Evolutionary conservation across 2,797 vertebrate species (phyloP).

Genomic region (Molossus molossus): DNA sequence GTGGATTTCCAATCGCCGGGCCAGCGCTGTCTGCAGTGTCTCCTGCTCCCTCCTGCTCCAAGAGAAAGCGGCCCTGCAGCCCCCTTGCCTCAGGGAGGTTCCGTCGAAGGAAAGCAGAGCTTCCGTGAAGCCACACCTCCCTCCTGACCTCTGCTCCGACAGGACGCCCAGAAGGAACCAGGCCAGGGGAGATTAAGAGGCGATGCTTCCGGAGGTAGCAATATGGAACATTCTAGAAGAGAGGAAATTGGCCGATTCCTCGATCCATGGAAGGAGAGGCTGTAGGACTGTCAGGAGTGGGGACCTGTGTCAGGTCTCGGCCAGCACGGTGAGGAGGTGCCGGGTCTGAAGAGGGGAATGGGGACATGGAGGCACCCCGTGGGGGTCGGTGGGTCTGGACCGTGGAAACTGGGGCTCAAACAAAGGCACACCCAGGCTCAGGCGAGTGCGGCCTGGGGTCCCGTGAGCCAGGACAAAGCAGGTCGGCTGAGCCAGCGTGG

Average conservation of each 20-base stretch:
- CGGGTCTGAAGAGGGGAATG: fast-evolving
- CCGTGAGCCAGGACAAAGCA: not conserved
- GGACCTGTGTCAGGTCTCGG: not conserved
- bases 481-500: not conserved
- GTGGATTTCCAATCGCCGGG: too few species aligned
- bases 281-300: not conserved
- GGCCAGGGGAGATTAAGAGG: not conserved
- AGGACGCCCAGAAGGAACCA: not conserved
- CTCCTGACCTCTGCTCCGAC: not conserved
- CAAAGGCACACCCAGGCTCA: not conserved
- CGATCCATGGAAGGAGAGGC: not conserved
- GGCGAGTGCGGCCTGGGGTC: not conserved
- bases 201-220: fast-evolving
- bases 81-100: not conserved
- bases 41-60: not conserved
- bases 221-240: conserved; percentile 54
- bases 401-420: not conserved
- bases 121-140: not conserved
- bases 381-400: not conserved
- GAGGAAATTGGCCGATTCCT: not conserved
- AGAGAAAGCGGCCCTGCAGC: not conserved
- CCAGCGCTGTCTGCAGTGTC: not conserved
- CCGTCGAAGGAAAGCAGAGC: not conserved
- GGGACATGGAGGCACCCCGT: fast-evolving
- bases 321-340: fast-evolving